phyloP scores from a whole-genome alignment of 2,797 vertebrate species.

The Botia almorhae region DNA sequence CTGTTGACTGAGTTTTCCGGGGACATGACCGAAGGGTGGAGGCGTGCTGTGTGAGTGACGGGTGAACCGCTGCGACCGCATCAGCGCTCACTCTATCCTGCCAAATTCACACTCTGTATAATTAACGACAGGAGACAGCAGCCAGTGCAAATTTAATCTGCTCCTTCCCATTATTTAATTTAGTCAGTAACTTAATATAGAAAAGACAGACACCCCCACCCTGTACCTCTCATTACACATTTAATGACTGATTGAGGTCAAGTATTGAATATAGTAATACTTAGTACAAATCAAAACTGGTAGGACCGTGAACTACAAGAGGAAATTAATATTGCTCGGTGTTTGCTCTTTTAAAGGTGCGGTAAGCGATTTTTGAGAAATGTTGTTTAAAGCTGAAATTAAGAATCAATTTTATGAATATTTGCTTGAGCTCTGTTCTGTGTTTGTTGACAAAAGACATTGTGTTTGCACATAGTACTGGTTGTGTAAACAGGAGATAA shows the following conservation, averaged over 20 bases:
- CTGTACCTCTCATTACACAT: slow-evolving; percentile 27
- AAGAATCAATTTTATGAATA: too few relatives aligned
- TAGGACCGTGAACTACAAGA: too few relatives aligned
- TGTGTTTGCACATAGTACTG: too few relatives aligned
- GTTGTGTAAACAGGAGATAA: too few relatives aligned
- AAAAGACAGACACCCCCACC: slow-evolving; percentile 15
- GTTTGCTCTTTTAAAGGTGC: too few relatives aligned
- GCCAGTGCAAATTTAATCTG: slow-evolving; percentile 49
- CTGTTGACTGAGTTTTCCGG: slow-evolving; percentile 16
- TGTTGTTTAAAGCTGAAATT: too few relatives aligned
- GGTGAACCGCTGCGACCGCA: slow-evolving; percentile 1
- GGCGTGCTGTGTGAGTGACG: slow-evolving; percentile 15
- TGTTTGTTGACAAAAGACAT: too few relatives aligned
- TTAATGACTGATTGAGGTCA: slow-evolving; percentile 36
- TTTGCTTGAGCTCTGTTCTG: too few relatives aligned
- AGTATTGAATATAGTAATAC: not conserved
- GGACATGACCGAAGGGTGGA: slow-evolving; percentile 9
- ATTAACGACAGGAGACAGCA: slow-evolving; percentile 49
- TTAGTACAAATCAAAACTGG: too few relatives aligned
- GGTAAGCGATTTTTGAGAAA: too few relatives aligned
- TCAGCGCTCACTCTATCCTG: slow-evolving; percentile 7
- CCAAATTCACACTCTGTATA: slow-evolving; percentile 45
- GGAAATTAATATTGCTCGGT: too few relatives aligned
- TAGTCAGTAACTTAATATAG: slow-evolving; percentile 42
- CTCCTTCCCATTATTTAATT: slow-evolving; percentile 45